These are phyloP conservation scores for Bos taurus DNA, from an alignment of 2,113 vertebrate genomes.

Conservation along the genomic window DNA sequence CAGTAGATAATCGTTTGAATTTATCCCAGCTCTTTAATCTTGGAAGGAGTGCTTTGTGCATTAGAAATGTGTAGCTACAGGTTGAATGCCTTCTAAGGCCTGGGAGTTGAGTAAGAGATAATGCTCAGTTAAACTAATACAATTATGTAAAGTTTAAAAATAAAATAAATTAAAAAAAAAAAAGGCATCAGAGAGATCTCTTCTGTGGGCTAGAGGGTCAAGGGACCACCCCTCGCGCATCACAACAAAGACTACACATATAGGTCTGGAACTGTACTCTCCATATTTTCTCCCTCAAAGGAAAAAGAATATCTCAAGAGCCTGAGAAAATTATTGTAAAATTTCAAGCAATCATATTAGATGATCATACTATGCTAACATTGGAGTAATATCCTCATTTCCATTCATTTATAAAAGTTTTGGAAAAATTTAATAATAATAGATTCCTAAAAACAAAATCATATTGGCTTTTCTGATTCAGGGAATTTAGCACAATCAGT, in stretches of 20 bases:
- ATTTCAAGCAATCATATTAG: neutral
- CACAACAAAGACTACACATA: neutral
- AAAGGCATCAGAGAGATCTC: neutral
- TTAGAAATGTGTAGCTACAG: neutral
- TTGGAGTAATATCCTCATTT: neutral
- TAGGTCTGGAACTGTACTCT: neutral
- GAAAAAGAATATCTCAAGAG: neutral
- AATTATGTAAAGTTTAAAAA: too few relatives aligned
- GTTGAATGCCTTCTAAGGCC: neutral
- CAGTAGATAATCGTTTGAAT: neutral
- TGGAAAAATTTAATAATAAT: neutral
- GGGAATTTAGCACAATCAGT: neutral
- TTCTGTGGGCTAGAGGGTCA: neutral
- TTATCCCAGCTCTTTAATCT: neutral
- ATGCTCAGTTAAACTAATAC: neutral
- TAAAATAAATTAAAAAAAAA: too few relatives aligned
- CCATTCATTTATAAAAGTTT: neutral
- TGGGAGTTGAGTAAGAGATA: rapidly evolving
- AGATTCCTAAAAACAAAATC: neutral
- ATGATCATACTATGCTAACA: neutral
- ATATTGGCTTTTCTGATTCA: neutral
- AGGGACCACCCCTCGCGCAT: neutral
- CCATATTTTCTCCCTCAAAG: neutral
- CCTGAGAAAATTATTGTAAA: neutral
- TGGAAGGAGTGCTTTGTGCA: neutral